Percentiles rank a stretch among this genome's conserved stretches.
phyloP scores from a whole-genome alignment of 2,113 vertebrate genomes.

The Syrmaticus mikado region DNA sequence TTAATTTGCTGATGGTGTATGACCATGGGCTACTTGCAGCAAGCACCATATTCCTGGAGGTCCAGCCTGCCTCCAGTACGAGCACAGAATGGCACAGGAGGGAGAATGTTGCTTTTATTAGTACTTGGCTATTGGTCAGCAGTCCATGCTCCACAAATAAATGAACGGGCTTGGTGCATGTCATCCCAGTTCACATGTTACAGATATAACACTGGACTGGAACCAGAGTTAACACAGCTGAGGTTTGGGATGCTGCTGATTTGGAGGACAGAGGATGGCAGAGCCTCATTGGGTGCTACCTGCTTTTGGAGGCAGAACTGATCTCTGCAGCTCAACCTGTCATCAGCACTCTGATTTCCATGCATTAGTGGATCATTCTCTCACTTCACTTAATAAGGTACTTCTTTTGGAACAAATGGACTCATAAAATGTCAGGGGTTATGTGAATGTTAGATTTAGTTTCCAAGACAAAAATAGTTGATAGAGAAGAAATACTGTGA shows the following conservation, averaged over 20 bases:
- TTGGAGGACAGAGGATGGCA: not conserved
- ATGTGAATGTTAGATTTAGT: not conserved
- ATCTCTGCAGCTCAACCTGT: slow-evolving; percentile 2
- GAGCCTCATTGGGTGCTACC: not conserved
- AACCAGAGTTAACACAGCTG: slow-evolving; percentile 32
- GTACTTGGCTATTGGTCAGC: slow-evolving; percentile 16
- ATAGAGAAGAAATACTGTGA: not conserved
- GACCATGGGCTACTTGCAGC: not conserved
- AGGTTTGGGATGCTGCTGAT: not conserved
- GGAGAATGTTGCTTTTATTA: not conserved
- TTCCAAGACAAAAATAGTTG: not conserved
- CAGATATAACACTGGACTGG: slow-evolving; percentile 48
- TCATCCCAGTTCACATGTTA: slow-evolving; percentile 17
- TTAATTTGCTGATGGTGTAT: not conserved
- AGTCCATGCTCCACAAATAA: slow-evolving; percentile 47
- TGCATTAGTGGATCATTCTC: not conserved
- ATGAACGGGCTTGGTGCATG: not conserved
- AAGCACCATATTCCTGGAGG: fast-evolving
- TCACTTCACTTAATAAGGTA: not conserved
- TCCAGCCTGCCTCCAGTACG: not conserved
- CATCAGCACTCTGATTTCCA: not conserved
- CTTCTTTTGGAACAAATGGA: not conserved
- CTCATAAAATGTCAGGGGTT: not conserved
- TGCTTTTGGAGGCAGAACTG: not conserved
- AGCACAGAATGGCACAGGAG: not conserved